Conservation (phyloP, 2,888 invertebrate genomes). For the Auanema freiburgensis region DNA sequence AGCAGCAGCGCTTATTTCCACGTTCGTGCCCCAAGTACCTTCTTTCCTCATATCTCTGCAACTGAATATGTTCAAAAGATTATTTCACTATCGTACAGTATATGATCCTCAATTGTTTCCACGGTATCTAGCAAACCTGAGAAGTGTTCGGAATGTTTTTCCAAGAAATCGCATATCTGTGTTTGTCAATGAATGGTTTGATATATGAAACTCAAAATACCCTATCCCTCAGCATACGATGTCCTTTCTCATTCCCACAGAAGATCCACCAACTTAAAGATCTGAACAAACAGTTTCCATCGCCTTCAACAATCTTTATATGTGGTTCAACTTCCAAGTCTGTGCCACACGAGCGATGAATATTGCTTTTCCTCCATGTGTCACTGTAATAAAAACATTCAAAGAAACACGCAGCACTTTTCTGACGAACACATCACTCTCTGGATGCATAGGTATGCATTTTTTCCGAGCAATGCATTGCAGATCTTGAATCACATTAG, state of each 20-base stretch:
- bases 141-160: not conserved
- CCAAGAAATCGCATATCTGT: not conserved
- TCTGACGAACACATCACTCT: too few relatives aligned
- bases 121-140: not conserved
- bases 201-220: too few relatives aligned
- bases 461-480: too few relatives aligned
- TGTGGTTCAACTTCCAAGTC: too few relatives aligned
- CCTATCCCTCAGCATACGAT: not conserved
- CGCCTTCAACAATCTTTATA: conserved; percentile 4
- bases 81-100: not conserved
- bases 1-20: conserved; percentile 13
- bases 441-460: too few relatives aligned
- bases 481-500: too few relatives aligned
- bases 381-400: too few relatives aligned
- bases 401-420: too few relatives aligned
- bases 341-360: too few relatives aligned
- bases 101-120: not conserved
- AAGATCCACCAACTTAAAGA: conserved; percentile 12
- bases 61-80: not conserved
- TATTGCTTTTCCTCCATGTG: too few relatives aligned
- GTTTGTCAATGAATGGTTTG: not conserved
- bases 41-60: conserved; percentile 9
- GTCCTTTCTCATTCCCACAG: conserved; percentile 10
- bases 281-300: conserved; percentile 19
- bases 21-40: conserved; percentile 11